Evolutionary conservation across 2,888 invertebrate species (phyloP), one percentile per base, ranked within the genome.

Genomic region (Loripinus fragilis): DNA sequence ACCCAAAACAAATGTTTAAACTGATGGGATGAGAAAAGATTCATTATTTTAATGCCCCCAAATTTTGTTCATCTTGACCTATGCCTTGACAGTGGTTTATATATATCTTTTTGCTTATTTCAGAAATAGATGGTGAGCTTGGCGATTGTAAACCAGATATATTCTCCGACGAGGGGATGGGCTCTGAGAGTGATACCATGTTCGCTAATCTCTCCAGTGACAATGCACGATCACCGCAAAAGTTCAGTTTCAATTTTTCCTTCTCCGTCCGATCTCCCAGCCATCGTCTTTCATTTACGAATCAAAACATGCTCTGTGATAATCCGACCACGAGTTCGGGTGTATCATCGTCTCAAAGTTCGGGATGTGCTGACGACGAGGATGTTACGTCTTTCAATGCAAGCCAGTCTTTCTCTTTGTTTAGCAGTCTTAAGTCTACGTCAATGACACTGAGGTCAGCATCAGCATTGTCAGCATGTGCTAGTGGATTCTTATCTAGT

Each of bases 371-470:
- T 50, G 52, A 60, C 35, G 76, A 78, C 15, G 52, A 41, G 38
- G 68, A 70, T 33, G 74, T 72, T 25, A 73, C 77, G 12, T 81
- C 84, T 41, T 67, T 67, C 67, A 67, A 28, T 23, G 25, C 17
- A 7, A 45, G 45, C 23, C 67, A 67, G 67, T 67, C 67, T 67
- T 67, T 67, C 67, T 71, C 73, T 35, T 69, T 78, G 5, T 74
- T 84, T 65, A 79, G 81, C 23, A 81, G 77, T 66, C 66, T 84
- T 15, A 74, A 74, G 52, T 79, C 81, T 0, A 84, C 81, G 15
- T 84, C 84, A 25, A 84, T 84, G 84, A 81, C 81, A 17, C 68
- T 84, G 50, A 74, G 81, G 41, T 84, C 84, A 15, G 81, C 84
- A 1, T 70, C 73, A 2, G 48, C 65, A 12, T 79, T 81, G 5